These are phyloP conservation scores for Oncopeltus fasciatus DNA, from an alignment of 1,140 invertebrate species.

Conservation along the genomic window DNA sequence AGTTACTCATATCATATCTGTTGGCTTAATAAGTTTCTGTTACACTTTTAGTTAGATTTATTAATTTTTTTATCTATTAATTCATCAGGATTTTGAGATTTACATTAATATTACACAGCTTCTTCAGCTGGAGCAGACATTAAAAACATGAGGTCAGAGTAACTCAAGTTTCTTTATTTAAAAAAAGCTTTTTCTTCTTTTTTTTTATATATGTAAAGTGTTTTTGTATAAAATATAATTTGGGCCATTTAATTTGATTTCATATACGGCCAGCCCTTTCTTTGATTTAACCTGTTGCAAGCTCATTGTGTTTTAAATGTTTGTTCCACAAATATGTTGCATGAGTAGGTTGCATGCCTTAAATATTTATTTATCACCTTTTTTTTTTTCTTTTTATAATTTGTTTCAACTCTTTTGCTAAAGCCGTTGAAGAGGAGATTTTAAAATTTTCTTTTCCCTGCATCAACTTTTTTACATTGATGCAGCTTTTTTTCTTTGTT, in stretches of 20 bases:
- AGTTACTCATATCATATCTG: too few species aligned
- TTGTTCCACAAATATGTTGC: neutral
- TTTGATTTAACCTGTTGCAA: neutral
- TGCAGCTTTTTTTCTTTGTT: neutral
- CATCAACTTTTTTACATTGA: slow-evolving; percentile 1
- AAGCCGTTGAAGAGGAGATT: neutral
- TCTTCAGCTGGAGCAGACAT: neutral
- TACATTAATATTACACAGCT: too few species aligned
- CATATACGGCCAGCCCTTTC: too few species aligned
- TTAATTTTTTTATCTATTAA: too few species aligned
- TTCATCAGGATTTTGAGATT: too few species aligned
- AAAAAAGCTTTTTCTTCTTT: neutral
- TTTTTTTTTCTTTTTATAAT: neutral
- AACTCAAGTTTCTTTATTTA: neutral
- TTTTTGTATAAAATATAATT: too few species aligned
- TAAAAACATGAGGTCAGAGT: neutral
- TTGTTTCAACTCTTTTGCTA: neutral
- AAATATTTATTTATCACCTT: neutral
- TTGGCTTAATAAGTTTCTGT: too few species aligned
- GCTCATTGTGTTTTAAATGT: neutral
- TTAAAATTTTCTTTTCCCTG: neutral
- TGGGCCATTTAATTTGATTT: too few species aligned
- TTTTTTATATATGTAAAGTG: too few species aligned
- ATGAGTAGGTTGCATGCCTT: neutral
- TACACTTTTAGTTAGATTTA: too few species aligned